phyloP scores from a whole-genome alignment of 2,888 invertebrate species.

The Eupithecia pulchellata region DNA sequence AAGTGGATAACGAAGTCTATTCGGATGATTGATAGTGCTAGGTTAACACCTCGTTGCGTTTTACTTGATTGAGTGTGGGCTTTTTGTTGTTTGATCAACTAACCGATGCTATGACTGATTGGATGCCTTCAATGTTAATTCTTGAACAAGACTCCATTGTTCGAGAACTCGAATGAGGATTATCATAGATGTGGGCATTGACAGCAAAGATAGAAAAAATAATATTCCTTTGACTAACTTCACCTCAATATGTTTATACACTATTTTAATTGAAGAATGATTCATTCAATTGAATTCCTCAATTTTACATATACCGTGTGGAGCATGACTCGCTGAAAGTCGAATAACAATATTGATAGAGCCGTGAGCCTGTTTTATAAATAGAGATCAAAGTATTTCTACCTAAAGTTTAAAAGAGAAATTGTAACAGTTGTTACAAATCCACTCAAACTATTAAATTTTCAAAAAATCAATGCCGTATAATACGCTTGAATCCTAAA shows the following conservation, averaged over 20 bases:
- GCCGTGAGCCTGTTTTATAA: not conserved
- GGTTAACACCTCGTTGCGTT: conserved; percentile 79
- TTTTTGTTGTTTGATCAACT: conserved; percentile 82
- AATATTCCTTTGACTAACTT: not conserved
- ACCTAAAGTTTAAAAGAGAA: not conserved
- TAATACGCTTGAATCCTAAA: conserved; percentile 71
- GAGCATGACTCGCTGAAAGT: not conserved
- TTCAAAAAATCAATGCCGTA: conserved; percentile 76
- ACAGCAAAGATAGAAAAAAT: not conserved
- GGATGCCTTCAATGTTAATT: conserved; percentile 77
- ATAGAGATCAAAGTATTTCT: not conserved
- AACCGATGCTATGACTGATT: conserved; percentile 78
- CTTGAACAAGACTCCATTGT: conserved; percentile 78
- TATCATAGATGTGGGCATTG: not conserved
- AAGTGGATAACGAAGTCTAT: conserved; percentile 70
- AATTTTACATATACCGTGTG: not conserved
- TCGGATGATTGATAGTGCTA: conserved; percentile 77
- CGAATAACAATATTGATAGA: not conserved
- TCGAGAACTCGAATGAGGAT: conserved; percentile 42
- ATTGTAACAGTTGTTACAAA: conserved; percentile 63
- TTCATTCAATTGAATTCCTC: not conserved
- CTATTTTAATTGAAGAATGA: not conserved
- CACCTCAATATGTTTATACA: not conserved
- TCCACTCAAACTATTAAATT: conserved; percentile 72
- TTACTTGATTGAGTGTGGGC: conserved; percentile 81